Evolutionary conservation across 2,888 invertebrate species (phyloP), one percentile per base, ranked within the genome.

Genomic region (Andrena fulva): DNA sequence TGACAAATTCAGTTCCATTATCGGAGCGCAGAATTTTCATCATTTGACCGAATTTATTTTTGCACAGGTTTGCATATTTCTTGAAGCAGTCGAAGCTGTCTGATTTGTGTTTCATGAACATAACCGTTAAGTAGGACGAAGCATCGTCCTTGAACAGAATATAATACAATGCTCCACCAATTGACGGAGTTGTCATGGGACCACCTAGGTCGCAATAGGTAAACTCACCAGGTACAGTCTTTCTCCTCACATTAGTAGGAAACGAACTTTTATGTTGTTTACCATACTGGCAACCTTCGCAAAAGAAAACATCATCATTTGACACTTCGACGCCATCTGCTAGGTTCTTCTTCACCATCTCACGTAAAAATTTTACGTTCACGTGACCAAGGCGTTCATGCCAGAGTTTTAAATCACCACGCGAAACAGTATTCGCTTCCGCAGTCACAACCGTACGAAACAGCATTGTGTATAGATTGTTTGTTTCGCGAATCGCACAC

Each of bases 101-200:
- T n/a, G 16, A 16, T 52, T 52, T 52, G 52, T 52, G 52, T 52
- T 52, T 52, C n/a, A 52, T 52, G n/a, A 52, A 52, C 16, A 52
- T n/a, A 16, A 52, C n/a, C 20, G 5, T 16, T 31, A 29, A 16
- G 33, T 60, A 60, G 2, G 31, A 16, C 16, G 31, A 60, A 3
- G 16, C 6, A 60, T 60, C 12, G 16, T 60, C 33, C 31, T 60
- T 60, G 16, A 60, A 60, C 31, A 60, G 16, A 16, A 60, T 31
- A 60, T 31, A 60, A 31, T 60, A 20, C 20, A 16, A 16, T 7
- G 31, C 33, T 4, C 60, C 60, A 1, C 16, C 4, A 1, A 60
- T 31, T 16, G 33, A 60, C 2, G 16, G 31, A 31, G 31, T 24
- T n/a, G 16, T 31, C 60, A 60, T 60, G 16, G 31, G 60, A 24